These are phyloP conservation scores for Varanus salvator DNA, from an alignment of 2,113 vertebrate species.

Conservation along the genomic window DNA sequence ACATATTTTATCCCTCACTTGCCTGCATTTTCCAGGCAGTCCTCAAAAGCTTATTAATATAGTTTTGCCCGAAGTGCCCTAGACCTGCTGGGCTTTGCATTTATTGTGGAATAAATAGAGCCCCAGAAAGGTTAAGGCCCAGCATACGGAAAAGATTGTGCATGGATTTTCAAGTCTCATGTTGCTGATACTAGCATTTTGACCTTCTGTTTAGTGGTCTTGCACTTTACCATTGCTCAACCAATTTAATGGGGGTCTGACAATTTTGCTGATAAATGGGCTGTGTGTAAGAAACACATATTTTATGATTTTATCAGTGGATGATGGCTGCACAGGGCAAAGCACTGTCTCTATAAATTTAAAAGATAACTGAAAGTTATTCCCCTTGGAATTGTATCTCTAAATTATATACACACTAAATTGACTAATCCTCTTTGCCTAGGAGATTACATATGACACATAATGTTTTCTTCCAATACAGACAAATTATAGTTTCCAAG, in stretches of 20 bases:
- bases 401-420: constrained; percentile 34
- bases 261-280: constrained; percentile 20
- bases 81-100: constrained; percentile 18
- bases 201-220: constrained; percentile 26
- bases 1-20: not conserved
- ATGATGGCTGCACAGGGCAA: constrained; percentile 21
- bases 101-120: constrained; percentile 31
- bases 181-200: constrained; percentile 20
- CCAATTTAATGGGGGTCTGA: constrained; percentile 23
- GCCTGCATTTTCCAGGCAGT: not conserved
- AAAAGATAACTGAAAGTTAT: constrained; percentile 39
- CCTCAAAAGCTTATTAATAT: constrained; percentile 7
- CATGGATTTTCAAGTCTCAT: constrained; percentile 13
- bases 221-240: constrained; percentile 27
- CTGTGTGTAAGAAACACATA: constrained; percentile 12
- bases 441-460: constrained; percentile 25
- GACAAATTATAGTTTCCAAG: not conserved
- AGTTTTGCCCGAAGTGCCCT: not conserved
- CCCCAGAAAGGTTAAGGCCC: constrained; percentile 14
- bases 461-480: constrained; percentile 3
- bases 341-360: constrained; percentile 41
- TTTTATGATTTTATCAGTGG: constrained; percentile 36
- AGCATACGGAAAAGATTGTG: constrained; percentile 27
- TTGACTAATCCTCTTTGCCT: constrained; percentile 24
- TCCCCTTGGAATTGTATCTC: constrained; percentile 21